Base-by-base conservation (phyloP, 1,140 invertebrate species). In the Pentalonia nigronervosa region DNA sequence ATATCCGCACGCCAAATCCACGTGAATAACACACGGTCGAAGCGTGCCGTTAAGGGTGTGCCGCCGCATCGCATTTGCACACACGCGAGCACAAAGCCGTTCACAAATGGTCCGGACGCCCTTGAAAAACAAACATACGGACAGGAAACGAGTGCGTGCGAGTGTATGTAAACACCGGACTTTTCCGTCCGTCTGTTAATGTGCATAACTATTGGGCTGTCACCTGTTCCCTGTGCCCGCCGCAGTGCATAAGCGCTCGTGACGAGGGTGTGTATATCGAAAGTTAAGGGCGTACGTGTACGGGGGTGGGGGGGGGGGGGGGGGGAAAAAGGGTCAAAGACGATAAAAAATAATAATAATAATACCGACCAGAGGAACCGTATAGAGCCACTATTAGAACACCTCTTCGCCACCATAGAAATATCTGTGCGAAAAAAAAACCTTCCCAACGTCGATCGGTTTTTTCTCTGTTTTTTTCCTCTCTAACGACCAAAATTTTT, bases 171-270 rank as follows among this genome's bases (percentile, higher is more conserved):
- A 87, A 87, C 84, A 87, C 48, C 14, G 25, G 23, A 87, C 25
- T 30, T 47, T 86, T 30, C 84, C 41, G 45, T 48, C 11, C 41
- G 45, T 48, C 17, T 48, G 45, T n/a, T 45, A 47, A 87, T 48
- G 41, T 86, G 41, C 84, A 86, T 86, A 87, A 48, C 84, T 87
- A 48, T 87, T 87, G 23, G 41, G 84, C 48, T 87, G 84, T 87
- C 84, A 87, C 45, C 84, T 87, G n/a, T 87, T n/a, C 23, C 23
- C 30, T 4, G 41, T 41, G 41, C 41, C 4, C 41, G n/a, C n/a
- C n/a, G 8, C 9, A 45, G 84, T 87, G 45, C n/a, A 47, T 30
- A 87, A 14, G 30, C 25, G 30, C 11, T 30, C 30, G 21, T 41
- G 41, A 41, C 41, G 41, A 41, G 41, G 41, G 41, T 41, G 48